Evolutionary conservation across 35 echinoderm and acorn worm genomes (phyloP), one percentile per base, ranked within the genome.

Genomic region (Hemicentrotus pulcherrimus): DNA sequence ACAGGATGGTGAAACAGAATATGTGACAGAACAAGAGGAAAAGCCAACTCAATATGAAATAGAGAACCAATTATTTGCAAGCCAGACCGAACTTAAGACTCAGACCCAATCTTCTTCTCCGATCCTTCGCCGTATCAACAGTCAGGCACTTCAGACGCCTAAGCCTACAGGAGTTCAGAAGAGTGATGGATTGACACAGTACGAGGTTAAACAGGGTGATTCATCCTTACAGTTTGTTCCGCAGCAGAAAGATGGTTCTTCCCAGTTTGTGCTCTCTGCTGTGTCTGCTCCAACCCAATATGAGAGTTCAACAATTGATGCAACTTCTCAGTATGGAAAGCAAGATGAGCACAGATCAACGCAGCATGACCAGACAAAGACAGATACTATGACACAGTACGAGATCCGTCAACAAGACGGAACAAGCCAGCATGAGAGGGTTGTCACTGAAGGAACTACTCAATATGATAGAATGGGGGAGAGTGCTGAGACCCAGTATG

Each of bases 111-210:
- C 91, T 5, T 93, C 91, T 0, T 93, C 91, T 16, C 91, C 91
- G 15, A 47, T 93, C 28, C 91, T 93, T 31, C 91, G 32, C 4
- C 91, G 91, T 93, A 46, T 58, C 0, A 45, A 15, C 46, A 47
- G 32, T 24, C 88, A 47, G 46, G 32, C 88, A 24, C 88, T 90
- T 90, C 88, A 90, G 88, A 90, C 88, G 32, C 46, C 88, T 47
- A 90, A 33, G 10, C 33, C 31, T 1, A 32, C 9, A 4, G 88
- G 32, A 18, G 88, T 47, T 14, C 12, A 33, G 88, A 90, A 15
- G 46, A 47, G 32, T 31, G 88, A 90, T 6, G 88, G 31, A 41
- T 33, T 47, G 46, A 47, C 88, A 47, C 88, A 90, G 88, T 90
- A 90, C 46, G 46, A 33, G 88, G 9, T 90, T 45, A 32, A 90